These are phyloP conservation scores for Poeciliopsis paucimaculata DNA, from an alignment of 2,797 vertebrate species.

Conservation along the genomic window DNA sequence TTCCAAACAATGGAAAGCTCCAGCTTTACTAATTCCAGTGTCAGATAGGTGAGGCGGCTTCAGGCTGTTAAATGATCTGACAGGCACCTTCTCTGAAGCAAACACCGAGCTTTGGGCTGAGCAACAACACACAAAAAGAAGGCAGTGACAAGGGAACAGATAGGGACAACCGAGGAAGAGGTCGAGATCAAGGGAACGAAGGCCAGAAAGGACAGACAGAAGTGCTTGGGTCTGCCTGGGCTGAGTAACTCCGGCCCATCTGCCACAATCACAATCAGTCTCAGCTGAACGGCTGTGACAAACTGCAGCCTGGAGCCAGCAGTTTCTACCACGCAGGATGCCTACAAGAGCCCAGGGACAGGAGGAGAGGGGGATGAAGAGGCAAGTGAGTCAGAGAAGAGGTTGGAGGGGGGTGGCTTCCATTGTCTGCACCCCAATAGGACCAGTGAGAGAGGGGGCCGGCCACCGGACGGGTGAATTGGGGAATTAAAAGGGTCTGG, in stretches of 20 bases:
- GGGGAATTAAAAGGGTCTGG: constrained; percentile 73
- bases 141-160: constrained; percentile 33
- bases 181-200: constrained; percentile 47
- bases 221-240: constrained; percentile 66
- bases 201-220: constrained; percentile 15
- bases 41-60: constrained; percentile 1
- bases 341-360: constrained; percentile 59
- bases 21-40: background rate
- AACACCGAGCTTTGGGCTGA: background rate
- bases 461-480: constrained; percentile 60
- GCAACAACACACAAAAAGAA: constrained; percentile 16
- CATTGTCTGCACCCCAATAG: constrained; percentile 81
- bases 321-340: constrained; percentile 68
- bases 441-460: constrained; percentile 71
- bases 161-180: constrained; percentile 43
- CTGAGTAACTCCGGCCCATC: constrained; percentile 83
- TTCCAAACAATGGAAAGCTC: background rate
- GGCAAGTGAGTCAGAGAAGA: constrained; percentile 25
- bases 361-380: constrained; percentile 52
- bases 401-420: constrained; percentile 35
- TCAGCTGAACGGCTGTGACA: constrained; percentile 87
- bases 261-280: constrained; percentile 88
- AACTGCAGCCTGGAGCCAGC: constrained; percentile 75
- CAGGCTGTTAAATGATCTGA: constrained; percentile 11
- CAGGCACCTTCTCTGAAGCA: constrained; percentile 6